Conservation (phyloP, 2,888 invertebrate species). For the Empis livida region DNA sequence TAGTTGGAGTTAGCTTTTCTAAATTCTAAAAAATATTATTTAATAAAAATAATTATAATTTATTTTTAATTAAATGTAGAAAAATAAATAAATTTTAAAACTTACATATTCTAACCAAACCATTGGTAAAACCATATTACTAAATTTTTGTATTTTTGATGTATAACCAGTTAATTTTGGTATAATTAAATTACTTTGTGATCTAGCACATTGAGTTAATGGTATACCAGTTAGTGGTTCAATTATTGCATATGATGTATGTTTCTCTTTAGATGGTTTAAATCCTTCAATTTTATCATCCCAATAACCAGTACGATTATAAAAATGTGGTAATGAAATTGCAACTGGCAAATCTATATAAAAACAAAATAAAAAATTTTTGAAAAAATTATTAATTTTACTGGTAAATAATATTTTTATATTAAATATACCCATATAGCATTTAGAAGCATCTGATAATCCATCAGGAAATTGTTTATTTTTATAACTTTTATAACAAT, state of each 20-base stretch:
- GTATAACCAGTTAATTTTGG: conserved; percentile 42
- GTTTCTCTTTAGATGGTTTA: conserved; percentile 42
- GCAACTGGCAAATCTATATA: conserved; percentile 57
- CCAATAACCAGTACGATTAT: conserved; percentile 30
- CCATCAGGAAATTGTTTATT: conserved; percentile 41
- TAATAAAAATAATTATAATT: background rate
- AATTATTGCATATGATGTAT: conserved; percentile 49
- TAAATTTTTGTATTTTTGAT: conserved; percentile 39
- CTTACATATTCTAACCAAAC: conserved; percentile 62
- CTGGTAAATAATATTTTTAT: no score
- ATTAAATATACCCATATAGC: conserved; percentile 43
- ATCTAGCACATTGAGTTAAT: conserved; percentile 45
- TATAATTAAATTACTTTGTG: conserved; percentile 51
- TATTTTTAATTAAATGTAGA: background rate
- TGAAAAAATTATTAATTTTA: no score
- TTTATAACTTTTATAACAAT: conserved; percentile 43
- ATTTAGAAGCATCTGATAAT: conserved; percentile 49
- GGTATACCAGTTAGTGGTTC: conserved; percentile 59
- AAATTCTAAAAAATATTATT: conserved; percentile 40
- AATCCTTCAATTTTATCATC: conserved; percentile 47
- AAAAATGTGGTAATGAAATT: conserved; percentile 58
- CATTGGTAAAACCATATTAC: conserved; percentile 46
- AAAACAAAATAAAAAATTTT: background rate
- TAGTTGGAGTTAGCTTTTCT: conserved; percentile 41
- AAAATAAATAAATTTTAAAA: conserved; percentile 14